phyloP scores from a whole-genome alignment of 2,113 vertebrate species.

The Capreolus pygargus region DNA sequence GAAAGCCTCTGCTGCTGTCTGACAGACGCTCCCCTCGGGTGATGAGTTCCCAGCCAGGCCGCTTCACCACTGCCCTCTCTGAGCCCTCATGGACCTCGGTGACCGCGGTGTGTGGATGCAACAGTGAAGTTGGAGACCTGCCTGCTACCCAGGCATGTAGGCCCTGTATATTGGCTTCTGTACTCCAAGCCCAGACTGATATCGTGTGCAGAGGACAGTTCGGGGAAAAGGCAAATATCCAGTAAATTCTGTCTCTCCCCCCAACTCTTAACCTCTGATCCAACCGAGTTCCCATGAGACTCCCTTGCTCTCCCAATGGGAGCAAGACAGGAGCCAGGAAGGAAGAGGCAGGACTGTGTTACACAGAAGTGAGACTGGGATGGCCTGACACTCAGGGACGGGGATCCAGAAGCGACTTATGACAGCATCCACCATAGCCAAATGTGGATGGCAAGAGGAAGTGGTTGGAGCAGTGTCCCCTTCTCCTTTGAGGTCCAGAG shows the following conservation, averaged over 20 bases:
- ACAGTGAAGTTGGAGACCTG: not conserved
- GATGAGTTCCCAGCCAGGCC: not conserved
- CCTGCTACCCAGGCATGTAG: not conserved
- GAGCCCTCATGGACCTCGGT: not conserved
- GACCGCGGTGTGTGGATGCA: fast-evolving
- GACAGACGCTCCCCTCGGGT: not conserved
- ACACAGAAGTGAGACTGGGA: too few relatives aligned
- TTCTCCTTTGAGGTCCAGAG: not conserved
- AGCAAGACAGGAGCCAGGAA: not conserved
- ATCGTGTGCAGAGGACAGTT: not conserved
- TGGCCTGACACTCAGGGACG: not conserved
- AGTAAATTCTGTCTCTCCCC: not conserved
- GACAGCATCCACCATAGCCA: not conserved
- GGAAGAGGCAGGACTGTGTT: not conserved
- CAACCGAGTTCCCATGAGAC: not conserved
- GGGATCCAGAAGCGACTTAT: not conserved
- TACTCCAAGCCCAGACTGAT: not conserved
- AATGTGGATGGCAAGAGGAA: not conserved
- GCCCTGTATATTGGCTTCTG: not conserved
- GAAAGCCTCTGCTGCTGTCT: not conserved
- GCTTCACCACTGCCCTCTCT: not conserved
- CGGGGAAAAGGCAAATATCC: not conserved
- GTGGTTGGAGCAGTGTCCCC: not conserved
- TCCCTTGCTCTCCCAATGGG: not conserved
- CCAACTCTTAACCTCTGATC: not conserved